Base-by-base conservation (phyloP, 1,140 invertebrate genomes). In the Drosophila biarmipes region DNA sequence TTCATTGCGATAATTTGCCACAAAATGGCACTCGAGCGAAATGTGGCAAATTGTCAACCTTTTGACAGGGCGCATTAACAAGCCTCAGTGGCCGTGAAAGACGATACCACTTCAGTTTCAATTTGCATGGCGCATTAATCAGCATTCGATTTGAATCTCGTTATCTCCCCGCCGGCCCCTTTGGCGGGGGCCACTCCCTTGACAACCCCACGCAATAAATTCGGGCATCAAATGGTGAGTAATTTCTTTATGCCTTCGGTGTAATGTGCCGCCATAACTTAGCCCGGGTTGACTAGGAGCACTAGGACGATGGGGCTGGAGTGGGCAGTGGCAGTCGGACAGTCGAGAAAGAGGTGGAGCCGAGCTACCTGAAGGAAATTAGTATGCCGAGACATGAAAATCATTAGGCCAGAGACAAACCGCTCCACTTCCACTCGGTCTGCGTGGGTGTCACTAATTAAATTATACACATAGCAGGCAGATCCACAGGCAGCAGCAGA, bases 141-240 rank as follows among this genome's bases (percentile, higher is more conserved):
- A 84, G 80, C 64, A 67, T 85, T 74, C 80, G 80, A 84, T 84
- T 84, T 84, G 80, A 84, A 84, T 85, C 76, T 84, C 76, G 82
- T 84, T 84, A 85, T 84, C 75, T 63, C 21, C 57, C 34, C 34
- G 15, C 14, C 21, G 38, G 0, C 21, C n/a, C n/a, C 14, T 51
- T 51, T 51, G 34, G 27, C 15, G 48, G 48, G 15, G 48, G 48
- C 48, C 48, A 53, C 40, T 48, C 61, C 35, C 42, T 17, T 63
- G 35, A 48, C 54, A 59, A 62, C 69, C 68, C 45, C 69, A 81
- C 55, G 55, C 80, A 63, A 85, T 85, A 80, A 84, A 84, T 84
- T 80, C 49, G 24, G 79, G 80, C 80, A 85, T 85, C 80, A 85
- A 84, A 84, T 84, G 80, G 72, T 84, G 80, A 85, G 66, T 72